Evolutionary conservation across 2,888 invertebrate genomes (phyloP).

Genomic region (Onchidella celtica): DNA sequence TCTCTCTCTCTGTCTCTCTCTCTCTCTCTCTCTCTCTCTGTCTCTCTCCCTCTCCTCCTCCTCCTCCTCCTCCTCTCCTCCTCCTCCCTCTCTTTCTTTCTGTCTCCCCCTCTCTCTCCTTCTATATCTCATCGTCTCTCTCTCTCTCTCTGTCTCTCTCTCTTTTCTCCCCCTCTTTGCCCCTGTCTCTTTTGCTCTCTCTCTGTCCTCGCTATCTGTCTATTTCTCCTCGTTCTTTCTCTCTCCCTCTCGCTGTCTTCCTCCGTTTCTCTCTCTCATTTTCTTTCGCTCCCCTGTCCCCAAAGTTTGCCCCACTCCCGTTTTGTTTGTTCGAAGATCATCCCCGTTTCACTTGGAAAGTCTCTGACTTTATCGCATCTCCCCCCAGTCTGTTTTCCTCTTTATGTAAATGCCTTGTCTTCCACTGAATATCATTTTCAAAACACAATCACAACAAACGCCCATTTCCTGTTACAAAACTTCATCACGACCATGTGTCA

Average conservation of each 20-base stretch:
- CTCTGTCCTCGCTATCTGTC: neutral
- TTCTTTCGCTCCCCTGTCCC: neutral
- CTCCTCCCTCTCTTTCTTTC: neutral
- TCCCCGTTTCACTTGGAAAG: too few species aligned
- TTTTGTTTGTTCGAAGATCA: too few species aligned
- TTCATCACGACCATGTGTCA: too few species aligned
- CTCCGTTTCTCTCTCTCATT: neutral
- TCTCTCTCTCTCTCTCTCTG: neutral
- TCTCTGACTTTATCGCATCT: too few species aligned
- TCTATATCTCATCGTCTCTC: neutral
- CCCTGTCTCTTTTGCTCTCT: neutral
- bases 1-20: neutral
- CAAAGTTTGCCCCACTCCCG: neutral
- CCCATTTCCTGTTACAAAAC: too few species aligned
- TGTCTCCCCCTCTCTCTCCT: constrained; percentile 2
- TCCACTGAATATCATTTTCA: too few species aligned
- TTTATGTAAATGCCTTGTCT: too few species aligned
- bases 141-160: too few species aligned
- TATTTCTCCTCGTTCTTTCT: neutral
- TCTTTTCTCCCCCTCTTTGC: neutral
- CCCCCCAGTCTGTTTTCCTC: too few species aligned
- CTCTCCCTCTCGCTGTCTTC: neutral
- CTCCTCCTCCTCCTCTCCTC: neutral
- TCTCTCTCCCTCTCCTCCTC: neutral
- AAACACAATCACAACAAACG: too few species aligned